Base-by-base conservation (phyloP, 2,113 vertebrate species). In the Aphyosemion australe region DNA sequence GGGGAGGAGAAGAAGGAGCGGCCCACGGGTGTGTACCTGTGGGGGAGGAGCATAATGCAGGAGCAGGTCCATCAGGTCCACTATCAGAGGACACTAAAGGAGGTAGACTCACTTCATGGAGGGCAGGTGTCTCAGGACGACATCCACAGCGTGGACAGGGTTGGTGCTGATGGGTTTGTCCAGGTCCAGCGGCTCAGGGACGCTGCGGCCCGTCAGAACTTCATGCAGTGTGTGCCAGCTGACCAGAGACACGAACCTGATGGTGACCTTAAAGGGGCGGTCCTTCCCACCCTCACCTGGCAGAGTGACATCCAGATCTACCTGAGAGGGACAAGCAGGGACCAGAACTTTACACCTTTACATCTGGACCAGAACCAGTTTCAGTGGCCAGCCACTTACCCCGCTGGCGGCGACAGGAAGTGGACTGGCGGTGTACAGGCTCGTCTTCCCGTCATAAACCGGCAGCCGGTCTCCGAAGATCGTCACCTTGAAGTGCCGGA, bases 401-500 rank as follows among this genome's bases (percentile, higher is more conserved):
- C 96, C 96, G 63, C 89, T 91, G 61, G 94, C 92, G 86, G 96
- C 96, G 54, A 99, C 96, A 62, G 97, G 97, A 79, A 99, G 95
- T 2, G 97, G 95, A 69, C 94, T 96, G 46, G 95, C 96, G 48
- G 97, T 98, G 84, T 99, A 99, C 69, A 99, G 95, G 88, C 95
- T 99, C 88, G 84, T 96, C 90, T 98, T 98, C 71, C 97, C 97
- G 94, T 99, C 97, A 76, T 98, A 99, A 77, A 99, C 97, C 9
- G 97, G 97, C 85, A 93, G 93, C 60, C 95, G 93, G 88, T 98
- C 97, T 58, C 97, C 96, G 88, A 99, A 99, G 92, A 99, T 97
- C 77, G 95, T 98, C 86, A 98, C 97, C 92, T 98, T 98, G 92
- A 98, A 98, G 92, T 98, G 96, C 86, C 97, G 95, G 86, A 99